A percentile compares a stretch with the other conserved stretches of the same genome.
These are phyloP conservation scores for Achroia grisella DNA, from an alignment of 1,140 invertebrate genomes.

Conservation along the genomic window DNA sequence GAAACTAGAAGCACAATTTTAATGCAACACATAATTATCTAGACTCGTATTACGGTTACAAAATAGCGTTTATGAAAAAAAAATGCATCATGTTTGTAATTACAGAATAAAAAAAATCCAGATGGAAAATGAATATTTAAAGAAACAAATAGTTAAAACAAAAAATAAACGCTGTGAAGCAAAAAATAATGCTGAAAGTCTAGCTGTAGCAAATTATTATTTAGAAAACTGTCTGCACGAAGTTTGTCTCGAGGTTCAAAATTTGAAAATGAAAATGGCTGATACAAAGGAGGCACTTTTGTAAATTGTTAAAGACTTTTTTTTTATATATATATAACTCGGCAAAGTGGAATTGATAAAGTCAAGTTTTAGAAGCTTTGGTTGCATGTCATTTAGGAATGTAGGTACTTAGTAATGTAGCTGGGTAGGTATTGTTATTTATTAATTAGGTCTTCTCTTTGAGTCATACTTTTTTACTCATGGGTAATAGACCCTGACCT, in stretches of 20 bases:
- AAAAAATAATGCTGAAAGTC: constrained; percentile 25
- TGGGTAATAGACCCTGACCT: too few relatives aligned
- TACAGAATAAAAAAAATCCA: constrained; percentile 22
- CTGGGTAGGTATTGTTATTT: too few relatives aligned
- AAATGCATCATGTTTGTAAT: constrained; percentile 17
- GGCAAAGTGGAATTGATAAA: too few relatives aligned
- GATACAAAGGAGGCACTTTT: too few relatives aligned
- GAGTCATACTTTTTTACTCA: too few relatives aligned
- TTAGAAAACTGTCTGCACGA: constrained; percentile 29
- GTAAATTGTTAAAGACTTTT: too few relatives aligned
- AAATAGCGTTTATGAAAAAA: constrained; percentile 5
- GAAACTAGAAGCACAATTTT: constrained; percentile 1
- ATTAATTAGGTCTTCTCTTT: too few relatives aligned
- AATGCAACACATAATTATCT: not conserved
- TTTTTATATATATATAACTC: too few relatives aligned
- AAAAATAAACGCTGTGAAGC: constrained; percentile 46
- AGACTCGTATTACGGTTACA: not conserved
- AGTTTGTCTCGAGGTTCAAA: constrained; percentile 17
- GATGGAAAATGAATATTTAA: constrained; percentile 36
- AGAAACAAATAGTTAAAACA: constrained; percentile 26
- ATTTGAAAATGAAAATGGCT: constrained; percentile 5
- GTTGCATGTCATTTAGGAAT: too few relatives aligned
- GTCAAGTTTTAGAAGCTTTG: too few relatives aligned
- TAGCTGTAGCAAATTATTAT: constrained; percentile 49
- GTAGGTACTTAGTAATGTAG: too few relatives aligned